These are phyloP conservation scores for Phenganax marumi DNA, from an alignment of 92 coral and sea anemone genomes.

Conservation along the genomic window DNA sequence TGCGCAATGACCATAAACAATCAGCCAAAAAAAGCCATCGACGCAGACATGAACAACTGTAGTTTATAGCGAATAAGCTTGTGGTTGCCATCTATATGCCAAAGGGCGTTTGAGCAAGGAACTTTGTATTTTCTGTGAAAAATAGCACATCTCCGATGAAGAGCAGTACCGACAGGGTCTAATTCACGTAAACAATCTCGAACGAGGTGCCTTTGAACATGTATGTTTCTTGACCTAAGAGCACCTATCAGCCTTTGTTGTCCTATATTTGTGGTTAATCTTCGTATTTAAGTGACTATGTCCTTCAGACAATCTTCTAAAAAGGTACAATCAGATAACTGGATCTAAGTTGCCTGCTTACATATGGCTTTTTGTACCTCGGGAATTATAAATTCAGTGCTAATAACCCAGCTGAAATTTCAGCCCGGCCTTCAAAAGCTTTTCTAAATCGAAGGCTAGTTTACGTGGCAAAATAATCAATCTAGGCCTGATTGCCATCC, in stretches of 20 bases:
- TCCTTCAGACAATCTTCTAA: conserved; percentile 38
- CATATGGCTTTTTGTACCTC: too few species aligned
- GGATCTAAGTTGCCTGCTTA: too few species aligned
- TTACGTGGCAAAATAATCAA: too few species aligned
- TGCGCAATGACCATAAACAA: conserved; percentile 52
- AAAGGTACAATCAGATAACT: neutral
- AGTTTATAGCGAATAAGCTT: conserved; percentile 57
- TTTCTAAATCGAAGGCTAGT: too few species aligned
- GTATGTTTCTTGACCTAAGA: conserved; percentile 26
- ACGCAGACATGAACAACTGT: conserved; percentile 54
- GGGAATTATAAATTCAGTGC: too few species aligned
- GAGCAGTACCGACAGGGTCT: conserved; percentile 60
- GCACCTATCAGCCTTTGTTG: conserved; percentile 51
- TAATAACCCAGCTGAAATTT: too few species aligned
- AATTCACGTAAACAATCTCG: conserved; percentile 37
- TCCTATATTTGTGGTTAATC: conserved; percentile 42
- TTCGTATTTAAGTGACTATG: conserved; percentile 38
- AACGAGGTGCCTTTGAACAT: conserved; percentile 11
- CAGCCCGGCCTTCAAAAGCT: too few species aligned
- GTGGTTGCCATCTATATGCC: conserved; percentile 62
- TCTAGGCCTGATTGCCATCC: too few species aligned
- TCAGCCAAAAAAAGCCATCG: conserved; percentile 64
- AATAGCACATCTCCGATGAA: conserved; percentile 58
- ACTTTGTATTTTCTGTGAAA: conserved; percentile 54
- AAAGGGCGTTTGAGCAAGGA: conserved; percentile 53